These are phyloP conservation scores for Choloepus hoffmanni DNA, from an alignment of 2,113 vertebrate genomes.

Conservation along the genomic window DNA sequence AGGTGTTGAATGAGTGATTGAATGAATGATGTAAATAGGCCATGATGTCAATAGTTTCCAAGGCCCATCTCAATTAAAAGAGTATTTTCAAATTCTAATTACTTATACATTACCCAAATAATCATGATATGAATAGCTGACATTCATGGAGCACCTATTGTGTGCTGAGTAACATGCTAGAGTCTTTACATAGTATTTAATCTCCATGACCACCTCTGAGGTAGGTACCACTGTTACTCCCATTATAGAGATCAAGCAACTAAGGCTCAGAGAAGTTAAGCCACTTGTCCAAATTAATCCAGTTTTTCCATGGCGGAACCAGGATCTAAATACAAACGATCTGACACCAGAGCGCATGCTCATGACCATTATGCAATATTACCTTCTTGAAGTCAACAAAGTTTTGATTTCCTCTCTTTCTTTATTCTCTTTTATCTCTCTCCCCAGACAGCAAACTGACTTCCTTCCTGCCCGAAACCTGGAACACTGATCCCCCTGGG, in stretches of 20 bases:
- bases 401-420: background rate
- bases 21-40: background rate
- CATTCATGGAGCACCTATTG: background rate
- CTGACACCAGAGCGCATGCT: background rate
- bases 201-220: background rate
- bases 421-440: background rate
- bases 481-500: background rate
- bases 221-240: background rate
- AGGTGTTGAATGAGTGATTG: background rate
- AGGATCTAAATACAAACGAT: background rate
- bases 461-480: background rate
- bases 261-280: background rate
- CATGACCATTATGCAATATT: background rate
- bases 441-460: background rate
- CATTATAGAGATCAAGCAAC: background rate
- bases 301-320: background rate
- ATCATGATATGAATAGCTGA: background rate
- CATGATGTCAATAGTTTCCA: background rate
- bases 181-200: background rate
- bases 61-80: background rate
- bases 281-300: background rate
- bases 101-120: background rate
- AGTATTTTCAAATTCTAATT: background rate
- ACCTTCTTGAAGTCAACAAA: background rate
- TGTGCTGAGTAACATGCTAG: background rate